phyloP scores from a whole-genome alignment of 2,888 invertebrate genomes.

The Polietes domitor region DNA sequence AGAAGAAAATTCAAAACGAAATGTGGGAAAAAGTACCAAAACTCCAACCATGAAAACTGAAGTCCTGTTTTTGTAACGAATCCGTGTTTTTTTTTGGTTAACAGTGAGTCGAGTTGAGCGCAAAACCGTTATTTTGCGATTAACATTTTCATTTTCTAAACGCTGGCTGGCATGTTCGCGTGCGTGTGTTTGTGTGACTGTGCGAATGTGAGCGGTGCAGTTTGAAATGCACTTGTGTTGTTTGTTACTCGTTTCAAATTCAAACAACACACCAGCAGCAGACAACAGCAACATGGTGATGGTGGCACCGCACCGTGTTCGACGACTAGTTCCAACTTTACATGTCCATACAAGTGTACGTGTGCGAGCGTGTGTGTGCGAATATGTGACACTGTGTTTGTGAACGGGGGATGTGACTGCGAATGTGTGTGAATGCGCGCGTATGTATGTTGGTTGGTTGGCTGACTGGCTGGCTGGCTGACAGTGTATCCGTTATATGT shows the following conservation, averaged over 20 bases:
- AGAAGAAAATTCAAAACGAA: slow-evolving; percentile 6
- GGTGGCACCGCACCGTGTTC: slow-evolving; percentile 1
- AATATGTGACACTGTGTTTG: not conserved
- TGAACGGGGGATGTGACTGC: slow-evolving; percentile 8
- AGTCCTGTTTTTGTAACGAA: slow-evolving; percentile 38
- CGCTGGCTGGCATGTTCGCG: slow-evolving; percentile 8
- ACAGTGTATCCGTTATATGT: slow-evolving; percentile 55
- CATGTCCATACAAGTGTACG: not conserved
- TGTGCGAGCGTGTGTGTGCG: slow-evolving; percentile 2
- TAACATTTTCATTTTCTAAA: slow-evolving; percentile 61
- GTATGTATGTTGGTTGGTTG: not conserved
- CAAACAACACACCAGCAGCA: slow-evolving; percentile 51
- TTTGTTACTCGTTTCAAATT: slow-evolving; percentile 63
- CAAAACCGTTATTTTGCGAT: slow-evolving; percentile 41
- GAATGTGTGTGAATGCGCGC: slow-evolving; percentile 21
- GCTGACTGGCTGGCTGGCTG: not conserved
- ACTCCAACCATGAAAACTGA: not conserved
- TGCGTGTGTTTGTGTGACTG: slow-evolving; percentile 39
- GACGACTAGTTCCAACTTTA: slow-evolving; percentile 14
- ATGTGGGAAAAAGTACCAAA: not conserved
- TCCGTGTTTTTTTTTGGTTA: not conserved
- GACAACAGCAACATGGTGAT: not conserved
- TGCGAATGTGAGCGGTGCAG: slow-evolving; percentile 22
- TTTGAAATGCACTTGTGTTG: slow-evolving; percentile 56
- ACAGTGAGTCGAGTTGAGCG: not conserved